Percentiles rank a stretch among this genome's conserved stretches.
phyloP scores from a whole-genome alignment of 2,888 invertebrate genomes.

The Apoderus coryli region DNA sequence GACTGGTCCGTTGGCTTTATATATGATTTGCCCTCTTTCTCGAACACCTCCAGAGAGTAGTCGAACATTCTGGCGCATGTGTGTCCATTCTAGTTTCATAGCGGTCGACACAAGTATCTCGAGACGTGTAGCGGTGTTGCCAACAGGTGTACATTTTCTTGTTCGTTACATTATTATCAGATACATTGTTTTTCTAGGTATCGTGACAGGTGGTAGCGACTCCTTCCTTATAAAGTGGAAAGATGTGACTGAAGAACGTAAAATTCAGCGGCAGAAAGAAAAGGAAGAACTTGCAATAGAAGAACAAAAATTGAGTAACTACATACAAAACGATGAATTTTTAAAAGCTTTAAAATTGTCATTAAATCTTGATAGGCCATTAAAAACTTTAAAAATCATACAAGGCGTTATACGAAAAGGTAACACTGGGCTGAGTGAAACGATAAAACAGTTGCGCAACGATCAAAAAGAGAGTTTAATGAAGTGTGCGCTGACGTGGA shows the following conservation, averaged over 20 bases:
- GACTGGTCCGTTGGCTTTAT: too few species aligned
- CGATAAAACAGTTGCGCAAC: conserved; percentile 51
- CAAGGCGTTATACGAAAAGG: conserved; percentile 53
- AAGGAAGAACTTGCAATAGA: conserved; percentile 50
- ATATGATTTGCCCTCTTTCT: too few species aligned
- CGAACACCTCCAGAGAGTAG: too few species aligned
- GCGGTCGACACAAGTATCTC: too few species aligned
- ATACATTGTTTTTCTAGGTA: too few species aligned
- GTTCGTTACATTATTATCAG: too few species aligned
- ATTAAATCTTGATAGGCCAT: conserved; percentile 66
- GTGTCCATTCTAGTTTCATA: too few species aligned
- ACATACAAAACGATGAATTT: conserved; percentile 62
- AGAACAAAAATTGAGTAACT: conserved; percentile 74
- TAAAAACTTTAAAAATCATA: conserved; percentile 68
- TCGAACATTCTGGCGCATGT: too few species aligned
- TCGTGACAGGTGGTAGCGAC: conserved; percentile 82
- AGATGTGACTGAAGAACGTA: conserved; percentile 68
- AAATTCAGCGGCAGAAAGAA: conserved; percentile 44
- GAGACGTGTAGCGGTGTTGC: too few species aligned
- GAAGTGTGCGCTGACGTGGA: conserved; percentile 72
- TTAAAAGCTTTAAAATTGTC: conserved; percentile 71
- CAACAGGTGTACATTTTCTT: too few species aligned
- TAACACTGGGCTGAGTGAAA: conserved; percentile 40
- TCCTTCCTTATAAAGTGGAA: conserved; percentile 74
- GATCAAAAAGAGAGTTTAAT: conserved; percentile 64